Evolutionary conservation across 2,113 vertebrate genomes (phyloP).

Genomic region (Ia io): DNA sequence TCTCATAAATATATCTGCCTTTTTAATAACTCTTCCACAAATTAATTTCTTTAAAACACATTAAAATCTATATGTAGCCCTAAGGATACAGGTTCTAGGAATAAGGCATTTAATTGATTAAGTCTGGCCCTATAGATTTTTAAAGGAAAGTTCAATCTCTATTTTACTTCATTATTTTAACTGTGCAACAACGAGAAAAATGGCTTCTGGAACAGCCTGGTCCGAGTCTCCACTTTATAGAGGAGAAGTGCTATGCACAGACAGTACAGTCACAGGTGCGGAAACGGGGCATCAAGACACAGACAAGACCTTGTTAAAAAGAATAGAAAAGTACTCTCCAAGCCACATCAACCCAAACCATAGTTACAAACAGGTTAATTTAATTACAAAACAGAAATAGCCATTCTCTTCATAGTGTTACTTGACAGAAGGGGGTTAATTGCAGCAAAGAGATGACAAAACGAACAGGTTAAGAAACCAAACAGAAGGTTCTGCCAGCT

Average conservation of each 20-base stretch:
- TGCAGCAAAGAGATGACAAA: constrained; percentile 69
- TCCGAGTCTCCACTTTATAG: constrained; percentile 76
- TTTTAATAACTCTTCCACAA: constrained; percentile 73
- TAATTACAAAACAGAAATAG: constrained; percentile 82
- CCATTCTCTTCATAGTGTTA: constrained; percentile 75
- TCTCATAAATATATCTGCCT: constrained; percentile 85
- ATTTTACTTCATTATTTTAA: constrained; percentile 76
- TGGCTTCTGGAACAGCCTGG: constrained; percentile 78
- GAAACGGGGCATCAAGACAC: constrained; percentile 78
- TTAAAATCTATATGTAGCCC: constrained; percentile 76
- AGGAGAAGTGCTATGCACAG: constrained; percentile 75
- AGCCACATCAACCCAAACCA: constrained; percentile 81
- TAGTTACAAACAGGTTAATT: constrained; percentile 82
- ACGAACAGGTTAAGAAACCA: constrained; percentile 44
- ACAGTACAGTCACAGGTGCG: constrained; percentile 83
- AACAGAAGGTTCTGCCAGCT: constrained; percentile 64
- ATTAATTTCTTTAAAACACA: constrained; percentile 75
- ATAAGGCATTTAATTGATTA: constrained; percentile 88
- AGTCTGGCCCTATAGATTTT: constrained; percentile 85
- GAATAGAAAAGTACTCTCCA: constrained; percentile 81
- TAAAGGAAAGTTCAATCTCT: constrained; percentile 79
- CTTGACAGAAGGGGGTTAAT: constrained; percentile 79
- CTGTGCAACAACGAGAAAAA: constrained; percentile 79
- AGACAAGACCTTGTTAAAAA: constrained; percentile 79
- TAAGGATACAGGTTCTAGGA: constrained; percentile 82